Evolutionary conservation across 2,888 invertebrate species (phyloP), one percentile per base, ranked within the genome.

Genomic region (Chrysina gloriosa): DNA sequence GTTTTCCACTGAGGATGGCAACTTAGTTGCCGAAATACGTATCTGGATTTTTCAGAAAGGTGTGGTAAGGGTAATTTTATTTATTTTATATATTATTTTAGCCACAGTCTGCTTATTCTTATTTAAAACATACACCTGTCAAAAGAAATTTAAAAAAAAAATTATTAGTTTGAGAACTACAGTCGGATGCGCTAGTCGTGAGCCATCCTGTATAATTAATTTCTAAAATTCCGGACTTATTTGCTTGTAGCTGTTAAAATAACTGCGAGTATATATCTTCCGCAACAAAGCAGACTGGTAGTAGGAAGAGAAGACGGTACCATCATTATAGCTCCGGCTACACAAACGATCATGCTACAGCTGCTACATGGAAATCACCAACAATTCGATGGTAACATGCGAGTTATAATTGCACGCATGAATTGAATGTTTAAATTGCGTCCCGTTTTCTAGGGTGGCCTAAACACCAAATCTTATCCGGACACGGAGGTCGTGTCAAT

Each of bases 281-380:
- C 97, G 0, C 91, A 93, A 58, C 97, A 97, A 78, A 97, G 97
- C 76, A 90, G 96, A 4, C 84, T 99, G 67, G 97, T 98, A 7
- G 94, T 97, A 70, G 98, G 98, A 0, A 87, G 97, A 6, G 95
- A 96, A 79, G 97, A 99, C 80, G 99, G 99, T 1, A 92, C 94
- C 64, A 98, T 99, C 70, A 92, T 98, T 19, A 96, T 98, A 70
- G 93, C 97, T 56, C 95, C 97, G 21, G 98, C 97, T 0, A 96
- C 96, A 0, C 96, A 97, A 79, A 96, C 97, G 0, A 94, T 98
- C 2, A 95, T 96, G 89, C 84, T 96, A 72, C 97, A 98, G 77
- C 83, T 98, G 63, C 84, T 99, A 65, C 94, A 95, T 74, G 95
- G 95, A 3, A 91, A 89, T 71, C 94, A 95, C 82, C 95, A 95